Evolutionary conservation across 2,113 vertebrate species (phyloP), one percentile per base, ranked within the genome.

Genomic region (Ochotona princeps): DNA sequence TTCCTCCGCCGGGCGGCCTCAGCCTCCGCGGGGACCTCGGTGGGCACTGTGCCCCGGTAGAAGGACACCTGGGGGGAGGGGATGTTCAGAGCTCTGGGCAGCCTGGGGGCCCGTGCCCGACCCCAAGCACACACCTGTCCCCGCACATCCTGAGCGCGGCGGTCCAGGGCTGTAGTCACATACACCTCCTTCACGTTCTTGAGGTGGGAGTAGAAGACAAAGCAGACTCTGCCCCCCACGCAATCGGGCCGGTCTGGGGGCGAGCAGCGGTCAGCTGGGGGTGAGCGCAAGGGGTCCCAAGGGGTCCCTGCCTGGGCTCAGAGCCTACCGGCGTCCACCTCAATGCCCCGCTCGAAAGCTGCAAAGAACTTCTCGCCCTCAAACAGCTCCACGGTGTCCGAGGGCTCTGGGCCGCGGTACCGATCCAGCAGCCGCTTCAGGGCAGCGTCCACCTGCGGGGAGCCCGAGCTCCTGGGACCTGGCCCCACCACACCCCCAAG

Each of bases 361-460:
- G 99, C 99, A 44, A 99, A 99, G 96, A 99, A 99, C 82, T 99
- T 98, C 94, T 99, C 99, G 44, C 99, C 99, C 88, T 99, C 99
- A 63, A 99, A 98, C 96, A 99, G 98, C 94, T 99, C 99, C 94
- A 99, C 99, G 7, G 99, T 97, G 89, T 99, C 99, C 0, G 99
- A 99, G n/a, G 99, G 99, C 96, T 99, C 99, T 0, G 99, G 99
- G 25, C 99, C 99, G 2, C 98, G 98, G 83, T 99, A 99, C 32
- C 98, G 97, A 30, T 98, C 97, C 51, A 98, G 98, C 87, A 99
- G 97, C 95, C 98, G 98, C 94, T 92, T 96, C 88, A 99, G 96
- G 83, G 98, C 98, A 74, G 97, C 91, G 3, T 99, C 99, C 93
- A 99, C 98, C 98, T 98, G 87, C 6, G 28, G 51, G 38, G 38